Evolutionary conservation across 2,888 invertebrate genomes (phyloP).

Genomic region (Dichetophora obliterata): DNA sequence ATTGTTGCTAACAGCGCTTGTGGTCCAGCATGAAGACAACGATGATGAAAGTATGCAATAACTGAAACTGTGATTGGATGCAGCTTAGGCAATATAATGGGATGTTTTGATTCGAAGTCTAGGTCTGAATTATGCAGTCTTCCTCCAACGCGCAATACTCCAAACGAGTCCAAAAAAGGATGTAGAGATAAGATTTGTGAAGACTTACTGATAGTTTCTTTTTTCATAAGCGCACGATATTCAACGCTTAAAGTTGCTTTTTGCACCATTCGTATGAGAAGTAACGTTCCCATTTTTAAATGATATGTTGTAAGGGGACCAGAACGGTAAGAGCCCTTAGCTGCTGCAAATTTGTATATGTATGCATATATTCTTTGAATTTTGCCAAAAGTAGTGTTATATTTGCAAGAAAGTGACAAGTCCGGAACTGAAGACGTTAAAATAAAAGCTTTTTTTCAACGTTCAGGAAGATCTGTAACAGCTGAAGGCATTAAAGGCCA

Average conservation of each 20-base stretch:
- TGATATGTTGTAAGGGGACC: background rate
- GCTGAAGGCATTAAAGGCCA: conserved; percentile 49
- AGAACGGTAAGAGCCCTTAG: background rate
- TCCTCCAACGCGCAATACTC: conserved; percentile 40
- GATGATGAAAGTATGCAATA: conserved; percentile 32
- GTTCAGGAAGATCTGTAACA: conserved; percentile 6
- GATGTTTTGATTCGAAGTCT: conserved; percentile 26
- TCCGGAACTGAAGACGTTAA: background rate
- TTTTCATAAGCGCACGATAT: background rate
- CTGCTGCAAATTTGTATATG: too few species aligned
- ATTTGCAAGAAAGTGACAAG: background rate
- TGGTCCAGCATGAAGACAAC: too few species aligned
- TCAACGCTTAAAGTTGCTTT: background rate
- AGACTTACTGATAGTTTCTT: too few species aligned
- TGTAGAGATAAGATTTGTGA: conserved; percentile 16
- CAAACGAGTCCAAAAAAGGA: conserved; percentile 38
- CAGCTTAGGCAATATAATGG: conserved; percentile 37
- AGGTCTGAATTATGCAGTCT: conserved; percentile 19
- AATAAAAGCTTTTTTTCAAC: background rate
- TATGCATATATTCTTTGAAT: background rate
- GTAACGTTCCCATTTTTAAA: conserved; percentile 1
- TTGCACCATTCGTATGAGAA: conserved; percentile 6
- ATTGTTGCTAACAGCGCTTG: too few species aligned
- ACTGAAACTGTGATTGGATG: conserved; percentile 32
- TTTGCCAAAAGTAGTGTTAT: background rate